Conservation (phyloP, 2,888 invertebrate genomes). For the Drosophila falleni region DNA sequence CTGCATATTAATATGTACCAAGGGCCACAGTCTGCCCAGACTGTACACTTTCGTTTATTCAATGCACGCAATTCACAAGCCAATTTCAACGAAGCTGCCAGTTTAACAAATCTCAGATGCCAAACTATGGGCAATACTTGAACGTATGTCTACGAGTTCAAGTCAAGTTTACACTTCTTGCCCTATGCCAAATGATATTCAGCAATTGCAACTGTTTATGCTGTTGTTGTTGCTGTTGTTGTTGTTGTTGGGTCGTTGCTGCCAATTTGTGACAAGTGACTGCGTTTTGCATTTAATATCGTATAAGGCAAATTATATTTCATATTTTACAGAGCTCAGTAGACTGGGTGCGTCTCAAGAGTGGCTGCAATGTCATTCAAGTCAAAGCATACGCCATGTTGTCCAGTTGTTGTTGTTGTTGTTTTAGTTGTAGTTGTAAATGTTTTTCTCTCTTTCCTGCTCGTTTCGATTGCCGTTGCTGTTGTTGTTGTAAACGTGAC, state of each 20-base stretch:
- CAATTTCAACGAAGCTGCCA: slow-evolving; percentile 47
- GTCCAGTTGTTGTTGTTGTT: slow-evolving; percentile 25
- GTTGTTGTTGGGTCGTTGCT: slow-evolving; percentile 4
- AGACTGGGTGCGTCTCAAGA: slow-evolving; percentile 66
- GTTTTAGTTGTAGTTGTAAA: slow-evolving; percentile 10
- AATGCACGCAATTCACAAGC: slow-evolving; percentile 55
- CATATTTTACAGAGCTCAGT: slow-evolving; percentile 58
- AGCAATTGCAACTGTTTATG: slow-evolving; percentile 49
- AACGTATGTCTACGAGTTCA: slow-evolving; percentile 35
- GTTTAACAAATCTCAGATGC: slow-evolving; percentile 48
- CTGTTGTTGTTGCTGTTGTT: slow-evolving; percentile 15
- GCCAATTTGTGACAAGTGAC: slow-evolving; percentile 74
- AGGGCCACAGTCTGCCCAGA: not conserved
- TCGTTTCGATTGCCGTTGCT: not conserved
- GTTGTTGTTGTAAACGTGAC: slow-evolving; percentile 53
- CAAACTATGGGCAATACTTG: slow-evolving; percentile 45
- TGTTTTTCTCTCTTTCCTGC: not conserved
- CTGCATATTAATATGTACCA: slow-evolving; percentile 75
- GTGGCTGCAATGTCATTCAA: slow-evolving; percentile 47
- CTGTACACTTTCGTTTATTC: slow-evolving; percentile 50
- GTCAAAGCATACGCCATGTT: slow-evolving; percentile 35
- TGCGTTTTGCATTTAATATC: slow-evolving; percentile 64
- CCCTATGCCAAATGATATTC: slow-evolving; percentile 44
- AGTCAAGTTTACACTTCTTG: slow-evolving; percentile 31
- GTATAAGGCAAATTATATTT: slow-evolving; percentile 76